These are phyloP conservation scores for Oophaga pumilio DNA, from an alignment of 2,113 vertebrate genomes.

Conservation along the genomic window DNA sequence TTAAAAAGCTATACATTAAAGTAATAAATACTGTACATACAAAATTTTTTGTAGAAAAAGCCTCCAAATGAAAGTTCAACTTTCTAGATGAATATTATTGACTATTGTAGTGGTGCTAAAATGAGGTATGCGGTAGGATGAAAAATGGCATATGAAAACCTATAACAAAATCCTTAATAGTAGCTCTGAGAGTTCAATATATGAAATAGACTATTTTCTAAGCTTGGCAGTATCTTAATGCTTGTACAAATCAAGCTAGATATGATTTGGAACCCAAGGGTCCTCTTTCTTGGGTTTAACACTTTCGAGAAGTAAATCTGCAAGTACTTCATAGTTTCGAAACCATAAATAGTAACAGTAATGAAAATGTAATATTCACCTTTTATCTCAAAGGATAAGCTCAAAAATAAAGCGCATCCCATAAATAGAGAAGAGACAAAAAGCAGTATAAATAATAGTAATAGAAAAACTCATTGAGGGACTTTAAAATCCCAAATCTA, in stretches of 20 bases:
- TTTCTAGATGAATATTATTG: background rate
- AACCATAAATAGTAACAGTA: slow-evolving; percentile 29
- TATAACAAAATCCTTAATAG: background rate
- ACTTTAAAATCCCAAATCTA: slow-evolving; percentile 26
- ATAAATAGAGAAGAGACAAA: slow-evolving; percentile 27
- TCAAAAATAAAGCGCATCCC: background rate
- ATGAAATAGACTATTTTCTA: slow-evolving; percentile 29
- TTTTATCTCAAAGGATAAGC: slow-evolving; percentile 9
- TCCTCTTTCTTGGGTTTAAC: slow-evolving; percentile 20
- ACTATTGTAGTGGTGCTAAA: background rate
- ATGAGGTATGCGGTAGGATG: background rate
- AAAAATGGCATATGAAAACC: background rate
- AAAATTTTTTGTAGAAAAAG: background rate
- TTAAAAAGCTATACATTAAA: background rate
- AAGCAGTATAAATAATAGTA: slow-evolving; percentile 12
- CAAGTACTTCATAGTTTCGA: slow-evolving; percentile 9
- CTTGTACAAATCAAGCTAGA: slow-evolving; percentile 39
- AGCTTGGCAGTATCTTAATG: slow-evolving; percentile 19
- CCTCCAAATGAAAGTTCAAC: slow-evolving; percentile 4
- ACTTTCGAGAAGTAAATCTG: slow-evolving; percentile 14
- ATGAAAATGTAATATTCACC: slow-evolving; percentile 8
- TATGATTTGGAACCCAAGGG: slow-evolving; percentile 21
- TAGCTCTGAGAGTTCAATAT: background rate
- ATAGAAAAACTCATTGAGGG: slow-evolving; percentile 14
- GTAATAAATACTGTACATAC: background rate